Percentiles rank a stretch among this genome's conserved stretches.
phyloP scores from a whole-genome alignment of 2,888 invertebrate genomes.

The Notocelia uddmanniana region DNA sequence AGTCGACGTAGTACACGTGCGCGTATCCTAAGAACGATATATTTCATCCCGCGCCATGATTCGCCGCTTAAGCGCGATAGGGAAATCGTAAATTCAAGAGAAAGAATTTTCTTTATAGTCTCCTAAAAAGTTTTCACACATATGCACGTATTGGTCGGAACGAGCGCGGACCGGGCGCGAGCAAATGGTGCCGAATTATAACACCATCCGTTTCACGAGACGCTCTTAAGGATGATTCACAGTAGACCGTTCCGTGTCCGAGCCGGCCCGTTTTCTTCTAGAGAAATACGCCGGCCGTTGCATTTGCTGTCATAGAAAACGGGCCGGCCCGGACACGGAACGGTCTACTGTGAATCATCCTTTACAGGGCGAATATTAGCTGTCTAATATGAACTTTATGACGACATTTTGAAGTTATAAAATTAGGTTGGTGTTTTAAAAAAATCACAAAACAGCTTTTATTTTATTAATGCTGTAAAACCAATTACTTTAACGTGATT shows the following conservation, averaged over 20 bases:
- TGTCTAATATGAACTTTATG: conserved; percentile 68
- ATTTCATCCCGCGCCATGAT: conserved; percentile 79
- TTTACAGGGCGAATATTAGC: conserved; percentile 65
- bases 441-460: not conserved
- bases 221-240: too few relatives aligned
- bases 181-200: conserved; percentile 76
- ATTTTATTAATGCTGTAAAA: too few relatives aligned
- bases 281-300: too few relatives aligned
- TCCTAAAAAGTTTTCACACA: conserved; percentile 75
- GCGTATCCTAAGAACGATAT: conserved; percentile 68
- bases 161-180: conserved; percentile 67
- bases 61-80: conserved; percentile 80
- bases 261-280: too few relatives aligned
- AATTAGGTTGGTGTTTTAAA: conserved; percentile 11
- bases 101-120: conserved; percentile 80
- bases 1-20: conserved; percentile 57
- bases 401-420: conserved; percentile 5
- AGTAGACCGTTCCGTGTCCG: too few relatives aligned
- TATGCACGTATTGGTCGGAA: conserved; percentile 63
- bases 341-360: too few relatives aligned
- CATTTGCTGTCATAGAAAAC: too few relatives aligned
- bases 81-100: conserved; percentile 79
- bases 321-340: too few relatives aligned
- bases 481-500: too few relatives aligned
- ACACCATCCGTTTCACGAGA: conserved; percentile 74